Base-by-base conservation (phyloP, 2,113 vertebrate species). In the Carassius auratus region DNA sequence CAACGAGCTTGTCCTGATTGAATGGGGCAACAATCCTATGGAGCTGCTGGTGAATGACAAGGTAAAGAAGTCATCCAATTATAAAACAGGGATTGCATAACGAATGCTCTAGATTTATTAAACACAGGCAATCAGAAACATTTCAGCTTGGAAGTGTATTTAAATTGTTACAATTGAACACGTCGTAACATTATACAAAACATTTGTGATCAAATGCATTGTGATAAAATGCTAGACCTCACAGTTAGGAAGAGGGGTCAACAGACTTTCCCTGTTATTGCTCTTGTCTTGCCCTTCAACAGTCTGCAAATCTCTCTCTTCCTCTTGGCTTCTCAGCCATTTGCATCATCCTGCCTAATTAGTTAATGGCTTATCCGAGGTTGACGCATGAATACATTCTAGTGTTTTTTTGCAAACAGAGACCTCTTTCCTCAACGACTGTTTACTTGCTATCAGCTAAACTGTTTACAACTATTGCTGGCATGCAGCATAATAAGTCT, bases 1-100 rank as follows among this genome's bases (percentile, higher is more conserved):
- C 50, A 96, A 95, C n/a, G 95, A 96, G 80, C 90, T 96, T 81
- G 94, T 95, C 66, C 92, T 96, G 0, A 94, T 96, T 0, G 94
- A 96, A 84, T 95, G 94, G 95, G 94, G 94, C 2, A 93, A 86
- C 85, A 95, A 95, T 84, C 94, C 94, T 0, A 94, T 95, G 93
- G 94, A 96, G 89, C 92, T 96, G 36, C 93, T 96, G 0, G 90
- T 96, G 71, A 94, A 95, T 0, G 94, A 95, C 91, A 94, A 95
- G 93, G 95, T 95, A 86, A 85, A 74, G 5, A 90, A 15, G 61
- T n/a, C n/a, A 17, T 8, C 23, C 2, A 52, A 23, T n/a, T n/a
- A 48, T 21, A 21, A 9, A 88, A 50, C 3, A 52, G 50, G 50
- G 4, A 15, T 52, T 52, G 50, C 14, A 52, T 52, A 52, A 52